These are phyloP conservation scores for Tenodera sinensis DNA, from an alignment of 2,888 invertebrate genomes.

Conservation along the genomic window DNA sequence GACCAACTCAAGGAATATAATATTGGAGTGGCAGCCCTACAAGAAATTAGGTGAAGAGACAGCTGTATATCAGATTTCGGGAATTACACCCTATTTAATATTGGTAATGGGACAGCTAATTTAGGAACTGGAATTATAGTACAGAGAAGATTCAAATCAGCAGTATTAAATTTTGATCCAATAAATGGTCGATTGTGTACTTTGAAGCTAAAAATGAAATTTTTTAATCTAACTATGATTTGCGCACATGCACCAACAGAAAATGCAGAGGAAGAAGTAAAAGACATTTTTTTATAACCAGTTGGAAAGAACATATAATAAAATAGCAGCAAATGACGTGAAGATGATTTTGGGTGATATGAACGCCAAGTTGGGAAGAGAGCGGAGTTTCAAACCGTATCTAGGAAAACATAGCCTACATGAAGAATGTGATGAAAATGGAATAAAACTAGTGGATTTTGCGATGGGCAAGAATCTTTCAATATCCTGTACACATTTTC, in stretches of 20 bases:
- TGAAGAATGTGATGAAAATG: neutral
- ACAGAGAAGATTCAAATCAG: neutral
- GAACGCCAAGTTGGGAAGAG: neutral
- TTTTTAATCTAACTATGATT: no score
- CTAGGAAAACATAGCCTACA: neutral
- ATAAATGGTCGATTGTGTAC: no score
- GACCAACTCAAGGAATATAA: no score
- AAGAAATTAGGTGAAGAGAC: neutral
- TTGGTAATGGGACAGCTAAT: neutral
- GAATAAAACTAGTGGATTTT: neutral
- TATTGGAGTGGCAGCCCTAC: no score
- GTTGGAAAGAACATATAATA: no score
- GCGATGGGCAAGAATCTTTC: neutral
- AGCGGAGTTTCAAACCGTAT: neutral
- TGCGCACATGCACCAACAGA: no score
- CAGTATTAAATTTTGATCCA: no score
- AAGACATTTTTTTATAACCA: no score
- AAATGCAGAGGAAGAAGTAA: no score
- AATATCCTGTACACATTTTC: neutral
- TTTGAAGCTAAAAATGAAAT: no score
- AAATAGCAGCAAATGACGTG: neutral
- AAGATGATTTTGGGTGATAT: neutral
- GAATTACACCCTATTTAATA: neutral
- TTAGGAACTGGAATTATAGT: neutral
- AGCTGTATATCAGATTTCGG: neutral